A percentile compares a stretch with the other conserved stretches of the same genome.
These are phyloP conservation scores for Trissolcus brochymenae DNA, from an alignment of 2,888 invertebrate species.

Conservation along the genomic window DNA sequence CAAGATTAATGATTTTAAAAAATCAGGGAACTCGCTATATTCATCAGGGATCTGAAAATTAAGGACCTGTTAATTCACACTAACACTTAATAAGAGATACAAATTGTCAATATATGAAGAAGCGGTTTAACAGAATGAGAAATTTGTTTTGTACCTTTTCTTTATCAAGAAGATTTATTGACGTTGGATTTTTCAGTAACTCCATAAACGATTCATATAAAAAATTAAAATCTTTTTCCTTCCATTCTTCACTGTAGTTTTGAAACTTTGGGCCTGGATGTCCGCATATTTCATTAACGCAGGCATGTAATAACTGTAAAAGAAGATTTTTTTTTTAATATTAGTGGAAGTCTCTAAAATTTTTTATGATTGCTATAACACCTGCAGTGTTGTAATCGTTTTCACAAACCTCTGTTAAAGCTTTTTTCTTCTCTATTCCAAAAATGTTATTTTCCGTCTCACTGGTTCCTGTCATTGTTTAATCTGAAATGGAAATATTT, in stretches of 20 bases:
- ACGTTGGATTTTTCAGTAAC: slow-evolving; percentile 64
- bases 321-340: slow-evolving; percentile 11
- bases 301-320: slow-evolving; percentile 69
- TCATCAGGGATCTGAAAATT: slow-evolving; percentile 68
- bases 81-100: background rate
- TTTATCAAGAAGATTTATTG: slow-evolving; percentile 57
- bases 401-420: slow-evolving; percentile 60
- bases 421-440: slow-evolving; percentile 60
- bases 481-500: slow-evolving; percentile 5
- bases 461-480: background rate
- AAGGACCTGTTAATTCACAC: slow-evolving; percentile 23
- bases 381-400: background rate
- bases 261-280: slow-evolving; percentile 64
- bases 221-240: slow-evolving; percentile 64
- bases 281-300: slow-evolving; percentile 71
- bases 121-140: background rate
- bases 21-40: slow-evolving; percentile 68
- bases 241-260: slow-evolving; percentile 67
- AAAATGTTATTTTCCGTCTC: slow-evolving; percentile 61
- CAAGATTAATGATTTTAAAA: slow-evolving; percentile 64
- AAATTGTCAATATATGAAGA: background rate
- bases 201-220: slow-evolving; percentile 62
- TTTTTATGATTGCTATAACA: slow-evolving; percentile 2
- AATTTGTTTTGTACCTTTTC: slow-evolving; percentile 63
- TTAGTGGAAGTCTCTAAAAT: slow-evolving; percentile 3